Percentiles rank a stretch among this genome's conserved stretches.
These are phyloP conservation scores for Iguana delicatissima DNA, from an alignment of 2,797 vertebrate genomes.

Conservation along the genomic window DNA sequence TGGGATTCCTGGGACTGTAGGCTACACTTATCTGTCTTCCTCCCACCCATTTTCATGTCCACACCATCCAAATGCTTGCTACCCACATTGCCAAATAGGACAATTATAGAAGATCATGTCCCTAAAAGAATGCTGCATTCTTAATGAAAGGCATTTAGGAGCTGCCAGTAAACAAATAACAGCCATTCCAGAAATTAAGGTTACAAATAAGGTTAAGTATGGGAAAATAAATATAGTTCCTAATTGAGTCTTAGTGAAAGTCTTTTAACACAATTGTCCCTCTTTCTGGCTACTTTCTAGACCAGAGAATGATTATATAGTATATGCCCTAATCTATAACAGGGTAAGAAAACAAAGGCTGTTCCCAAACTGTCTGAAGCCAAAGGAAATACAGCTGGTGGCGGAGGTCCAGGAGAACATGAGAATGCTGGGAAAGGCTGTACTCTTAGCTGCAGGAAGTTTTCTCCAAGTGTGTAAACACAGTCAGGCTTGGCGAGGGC, in stretches of 20 bases:
- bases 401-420: not conserved
- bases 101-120: too few relatives aligned
- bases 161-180: too few relatives aligned
- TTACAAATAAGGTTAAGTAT: not conserved
- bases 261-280: not conserved
- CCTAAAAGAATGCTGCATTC: fast-evolving
- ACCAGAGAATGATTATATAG: conserved; percentile 53
- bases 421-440: conserved; percentile 46
- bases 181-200: fast-evolving
- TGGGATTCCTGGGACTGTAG: not conserved
- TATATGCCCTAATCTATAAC: conserved; percentile 5
- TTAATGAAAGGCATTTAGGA: not conserved
- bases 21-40: too few relatives aligned
- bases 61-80: not conserved
- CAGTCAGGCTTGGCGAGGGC: conserved; percentile 34
- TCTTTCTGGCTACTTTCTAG: conserved; percentile 37
- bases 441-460: conserved; percentile 67
- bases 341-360: conserved; percentile 50
- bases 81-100: not conserved
- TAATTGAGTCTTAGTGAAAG: conserved; percentile 6
- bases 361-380: conserved; percentile 14
- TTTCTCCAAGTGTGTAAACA: conserved; percentile 63
- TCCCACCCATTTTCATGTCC: not conserved
- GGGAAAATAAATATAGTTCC: conserved; percentile 30
- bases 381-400: conserved; percentile 48